These are phyloP conservation scores for Alces alces DNA, from an alignment of 2,113 vertebrate genomes.

Conservation along the genomic window DNA sequence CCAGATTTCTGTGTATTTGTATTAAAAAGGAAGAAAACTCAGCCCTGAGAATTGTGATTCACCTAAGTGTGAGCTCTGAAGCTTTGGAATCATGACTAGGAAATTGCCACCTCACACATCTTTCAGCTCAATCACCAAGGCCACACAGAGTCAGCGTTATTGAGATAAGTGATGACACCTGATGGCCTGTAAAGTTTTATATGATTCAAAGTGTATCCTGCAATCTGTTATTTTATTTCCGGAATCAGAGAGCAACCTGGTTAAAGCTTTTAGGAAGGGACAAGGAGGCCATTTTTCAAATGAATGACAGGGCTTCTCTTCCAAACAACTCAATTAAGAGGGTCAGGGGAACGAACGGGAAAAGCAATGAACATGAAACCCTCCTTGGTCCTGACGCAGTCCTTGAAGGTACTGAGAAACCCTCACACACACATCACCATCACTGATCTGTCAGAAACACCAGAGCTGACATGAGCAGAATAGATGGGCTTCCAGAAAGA, in stretches of 20 bases:
- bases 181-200: background rate
- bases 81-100: background rate
- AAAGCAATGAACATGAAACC: background rate
- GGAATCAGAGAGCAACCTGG: background rate
- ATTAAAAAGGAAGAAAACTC: slow-evolving; percentile 31
- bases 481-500: slow-evolving; percentile 1
- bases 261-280: background rate
- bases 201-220: background rate
- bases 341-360: background rate
- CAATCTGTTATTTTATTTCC: background rate
- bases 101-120: background rate
- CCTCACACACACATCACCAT: background rate
- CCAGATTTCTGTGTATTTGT: slow-evolving; percentile 46
- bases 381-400: background rate
- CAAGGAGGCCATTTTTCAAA: slow-evolving; percentile 3
- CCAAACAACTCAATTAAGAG: slow-evolving; percentile 19
- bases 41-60: background rate
- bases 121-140: background rate
- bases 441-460: slow-evolving; percentile 9
- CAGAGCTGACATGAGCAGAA: slow-evolving; percentile 38
- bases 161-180: background rate
- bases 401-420: background rate
- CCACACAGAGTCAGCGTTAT: background rate
- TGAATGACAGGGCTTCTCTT: background rate
- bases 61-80: background rate